These are phyloP conservation scores for Asbolus verrucosus DNA, from an alignment of 1,140 invertebrate species.

Conservation along the genomic window DNA sequence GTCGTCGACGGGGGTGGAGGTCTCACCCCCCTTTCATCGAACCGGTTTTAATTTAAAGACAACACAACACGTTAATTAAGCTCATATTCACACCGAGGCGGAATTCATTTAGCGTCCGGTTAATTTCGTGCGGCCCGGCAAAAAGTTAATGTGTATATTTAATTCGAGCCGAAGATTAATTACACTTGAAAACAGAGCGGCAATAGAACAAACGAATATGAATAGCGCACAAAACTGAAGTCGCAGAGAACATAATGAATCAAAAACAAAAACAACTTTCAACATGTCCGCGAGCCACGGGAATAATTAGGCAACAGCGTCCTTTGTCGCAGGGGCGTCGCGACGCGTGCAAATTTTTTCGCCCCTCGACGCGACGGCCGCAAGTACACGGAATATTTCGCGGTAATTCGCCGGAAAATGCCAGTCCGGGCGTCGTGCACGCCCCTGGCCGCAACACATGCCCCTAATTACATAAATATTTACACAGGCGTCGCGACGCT, in stretches of 20 bases:
- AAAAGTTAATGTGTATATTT: conserved; percentile 39
- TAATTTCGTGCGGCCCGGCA: conserved; percentile 22
- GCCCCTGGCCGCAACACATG: conserved; percentile 12
- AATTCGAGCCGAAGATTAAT: conserved; percentile 36
- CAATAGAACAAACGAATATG: conserved; percentile 31
- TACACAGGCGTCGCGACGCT: conserved; percentile 13
- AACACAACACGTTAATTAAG: conserved; percentile 38
- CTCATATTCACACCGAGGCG: conserved; percentile 33
- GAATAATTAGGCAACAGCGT: conserved; percentile 22
- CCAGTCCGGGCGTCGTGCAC: too few relatives aligned
- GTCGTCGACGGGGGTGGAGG: not conserved
- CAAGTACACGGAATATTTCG: conserved; percentile 19
- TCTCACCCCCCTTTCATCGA: conserved; percentile 15
- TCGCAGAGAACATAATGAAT: conserved; percentile 28
- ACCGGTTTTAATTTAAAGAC: conserved; percentile 33
- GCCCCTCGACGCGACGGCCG: too few relatives aligned
- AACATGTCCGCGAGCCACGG: conserved; percentile 24
- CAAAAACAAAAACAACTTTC: conserved; percentile 31
- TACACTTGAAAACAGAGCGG: conserved; percentile 35
- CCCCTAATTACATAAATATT: conserved; percentile 37
- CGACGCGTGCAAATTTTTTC: conserved; percentile 11
- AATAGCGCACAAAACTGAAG: conserved; percentile 32
- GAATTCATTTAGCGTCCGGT: conserved; percentile 36
- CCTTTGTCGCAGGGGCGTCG: conserved; percentile 1
- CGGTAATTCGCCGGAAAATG: too few relatives aligned